Evolutionary conservation across 1,140 invertebrate species (phyloP), one percentile per base, ranked within the genome.

Genomic region (Polyergus mexicanus): DNA sequence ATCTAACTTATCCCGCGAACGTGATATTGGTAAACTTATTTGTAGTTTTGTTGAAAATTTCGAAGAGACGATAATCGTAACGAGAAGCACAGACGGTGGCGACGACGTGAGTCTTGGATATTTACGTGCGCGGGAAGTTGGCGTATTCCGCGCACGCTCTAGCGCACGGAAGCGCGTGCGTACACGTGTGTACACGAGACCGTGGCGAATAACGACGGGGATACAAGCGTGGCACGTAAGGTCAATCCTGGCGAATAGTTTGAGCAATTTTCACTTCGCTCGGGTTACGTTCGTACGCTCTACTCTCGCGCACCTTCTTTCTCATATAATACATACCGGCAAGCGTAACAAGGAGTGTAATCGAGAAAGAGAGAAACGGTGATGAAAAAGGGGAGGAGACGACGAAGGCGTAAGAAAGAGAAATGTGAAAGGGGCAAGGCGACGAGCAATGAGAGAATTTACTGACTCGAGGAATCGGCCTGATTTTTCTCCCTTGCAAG

Each of bases 191-290:
- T 71, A 84, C 35, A 56, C 54, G 51, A 77, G 44, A 74, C 47
- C 56, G 22, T 58, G 25, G 78, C 35, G 63, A 89, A 88, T 65
- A 47, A 71, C 77, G 74, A 58, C 44, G 47, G 65, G 66, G 63
- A 87, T 84, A 68, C 71, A 89, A 86, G 60, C n/a, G 41, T 60
- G 81, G 68, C 89, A 90, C 88, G 85, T 90, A 87, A 91, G 89
- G 90, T 92, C 89, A 91, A 92, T 93, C 87, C 87, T 88, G 44
- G 75, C 56, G 72, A 92, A 93, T 91, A 86, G 90, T 87, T 88
- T 83, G 81, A 92, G 89, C 92, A 92, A 93, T 93, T 92, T 93
- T 92, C 92, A 92, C 91, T 92, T 92, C 85, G 84, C 88, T 89
- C 88, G 74, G 89, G 84, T 92, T 92, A 89, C 88, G 80, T 86